These are phyloP conservation scores for Halocaridina rubra DNA, from an alignment of 2,888 invertebrate genomes.

Conservation along the genomic window DNA sequence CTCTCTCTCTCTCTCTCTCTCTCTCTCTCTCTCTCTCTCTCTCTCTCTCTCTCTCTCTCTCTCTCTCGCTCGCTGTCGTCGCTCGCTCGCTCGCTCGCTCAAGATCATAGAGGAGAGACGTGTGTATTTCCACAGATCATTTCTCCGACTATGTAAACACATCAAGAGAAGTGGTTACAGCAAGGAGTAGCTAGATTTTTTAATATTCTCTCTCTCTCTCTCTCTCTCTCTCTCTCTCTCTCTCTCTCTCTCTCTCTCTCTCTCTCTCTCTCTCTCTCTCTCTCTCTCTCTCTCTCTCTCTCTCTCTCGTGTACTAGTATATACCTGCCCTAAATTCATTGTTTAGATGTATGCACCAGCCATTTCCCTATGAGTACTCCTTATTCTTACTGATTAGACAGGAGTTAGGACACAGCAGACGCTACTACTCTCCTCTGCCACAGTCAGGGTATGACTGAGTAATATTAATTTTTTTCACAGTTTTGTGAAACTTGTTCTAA, in stretches of 20 bases:
- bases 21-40: slow-evolving; percentile 21
- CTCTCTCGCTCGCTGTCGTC: not conserved
- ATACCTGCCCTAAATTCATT: too few species aligned
- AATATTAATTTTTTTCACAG: too few species aligned
- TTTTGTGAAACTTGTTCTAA: too few species aligned
- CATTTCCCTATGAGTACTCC: too few species aligned
- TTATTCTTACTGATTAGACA: too few species aligned
- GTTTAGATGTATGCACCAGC: not conserved
- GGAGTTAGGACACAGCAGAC: too few species aligned
- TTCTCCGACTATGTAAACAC: too few species aligned
- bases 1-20: not conserved
- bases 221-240: not conserved
- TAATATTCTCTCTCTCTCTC: not conserved
- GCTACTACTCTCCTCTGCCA: too few species aligned
- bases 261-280: slow-evolving; percentile 14
- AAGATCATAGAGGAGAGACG: not conserved
- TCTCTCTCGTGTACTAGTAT: not conserved
- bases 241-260: not conserved
- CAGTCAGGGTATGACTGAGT: too few species aligned
- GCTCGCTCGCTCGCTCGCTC: too few species aligned
- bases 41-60: slow-evolving; percentile 17
- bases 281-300: not conserved
- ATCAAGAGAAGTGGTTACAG: too few species aligned
- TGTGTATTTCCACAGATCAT: too few species aligned
- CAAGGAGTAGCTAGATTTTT: not conserved